Evolutionary conservation across 2,113 vertebrate species (phyloP).

Genomic region (Hypanus sabinus): DNA sequence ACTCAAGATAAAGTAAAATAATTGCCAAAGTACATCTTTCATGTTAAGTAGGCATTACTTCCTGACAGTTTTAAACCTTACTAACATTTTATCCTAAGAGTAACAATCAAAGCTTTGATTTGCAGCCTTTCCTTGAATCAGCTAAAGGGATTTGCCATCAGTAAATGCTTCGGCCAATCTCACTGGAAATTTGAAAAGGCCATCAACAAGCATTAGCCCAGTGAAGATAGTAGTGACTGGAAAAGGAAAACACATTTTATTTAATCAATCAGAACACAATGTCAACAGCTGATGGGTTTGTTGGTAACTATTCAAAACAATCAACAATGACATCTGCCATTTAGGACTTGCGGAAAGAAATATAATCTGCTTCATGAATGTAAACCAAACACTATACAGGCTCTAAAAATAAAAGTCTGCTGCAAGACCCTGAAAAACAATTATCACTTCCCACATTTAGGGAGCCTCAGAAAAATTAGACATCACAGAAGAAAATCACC

Average conservation of each 20-base stretch:
- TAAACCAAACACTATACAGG: no score
- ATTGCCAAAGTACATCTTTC: not conserved
- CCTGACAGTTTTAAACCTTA: not conserved
- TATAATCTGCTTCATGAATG: no score
- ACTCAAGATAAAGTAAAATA: not conserved
- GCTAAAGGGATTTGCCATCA: not conserved
- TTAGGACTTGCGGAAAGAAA: not conserved
- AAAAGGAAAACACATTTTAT: not conserved
- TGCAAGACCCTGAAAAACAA: no score
- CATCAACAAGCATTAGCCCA: not conserved
- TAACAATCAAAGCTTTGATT: not conserved
- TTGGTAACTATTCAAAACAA: not conserved
- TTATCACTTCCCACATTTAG: no score
- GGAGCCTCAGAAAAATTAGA: no score
- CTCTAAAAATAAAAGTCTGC: no score
- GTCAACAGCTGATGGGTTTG: not conserved
- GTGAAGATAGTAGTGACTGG: not conserved
- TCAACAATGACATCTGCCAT: not conserved
- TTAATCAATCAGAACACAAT: constrained; percentile 7
- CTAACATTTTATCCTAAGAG: not conserved
- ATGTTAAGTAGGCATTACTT: not conserved
- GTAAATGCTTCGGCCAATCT: not conserved
- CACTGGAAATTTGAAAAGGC: not conserved
- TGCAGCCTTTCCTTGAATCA: not conserved
- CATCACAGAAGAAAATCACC: no score